Conservation (phyloP, 2,888 invertebrate genomes). For the Calephelis perditalis region DNA sequence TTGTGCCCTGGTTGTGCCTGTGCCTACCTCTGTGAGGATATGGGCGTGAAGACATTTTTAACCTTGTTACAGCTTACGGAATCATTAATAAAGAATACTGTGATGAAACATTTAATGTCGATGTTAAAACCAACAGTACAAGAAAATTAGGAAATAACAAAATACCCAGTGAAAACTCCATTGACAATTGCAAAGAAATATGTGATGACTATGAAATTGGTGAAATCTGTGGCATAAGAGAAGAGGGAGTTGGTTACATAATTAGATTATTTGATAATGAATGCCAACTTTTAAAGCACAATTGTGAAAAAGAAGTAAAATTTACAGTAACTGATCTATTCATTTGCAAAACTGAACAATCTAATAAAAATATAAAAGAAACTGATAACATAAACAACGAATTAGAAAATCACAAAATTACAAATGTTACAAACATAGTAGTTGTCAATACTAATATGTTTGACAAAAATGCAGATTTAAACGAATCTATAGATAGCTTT, state of each 20-base stretch:
- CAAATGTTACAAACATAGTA: conserved; percentile 35
- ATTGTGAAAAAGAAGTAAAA: conserved; percentile 40
- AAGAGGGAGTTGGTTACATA: conserved; percentile 47
- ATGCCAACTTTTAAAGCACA: conserved; percentile 46
- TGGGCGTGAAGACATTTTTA: too few species aligned
- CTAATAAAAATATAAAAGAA: conserved; percentile 1
- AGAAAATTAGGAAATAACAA: not conserved
- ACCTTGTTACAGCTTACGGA: conserved; percentile 39
- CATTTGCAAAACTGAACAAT: conserved; percentile 39
- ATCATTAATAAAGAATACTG: conserved; percentile 41
- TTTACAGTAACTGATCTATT: conserved; percentile 44
- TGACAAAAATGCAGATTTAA: conserved; percentile 38
- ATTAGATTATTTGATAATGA: conserved; percentile 45
- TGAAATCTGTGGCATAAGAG: conserved; percentile 45
- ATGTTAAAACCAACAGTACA: not conserved
- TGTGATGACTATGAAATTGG: conserved; percentile 19
- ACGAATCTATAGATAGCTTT: conserved; percentile 52
- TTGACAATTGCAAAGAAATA: not conserved
- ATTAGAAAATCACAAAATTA: conserved; percentile 17
- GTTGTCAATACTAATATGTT: conserved; percentile 45
- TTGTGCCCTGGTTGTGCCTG: too few species aligned
- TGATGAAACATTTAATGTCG: not conserved
- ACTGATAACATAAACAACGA: not conserved
- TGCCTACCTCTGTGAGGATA: too few species aligned
- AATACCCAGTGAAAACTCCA: not conserved